Evolutionary conservation across 2,888 invertebrate species (phyloP), one percentile per base, ranked within the genome.

Genomic region (Meandrusa payeni): DNA sequence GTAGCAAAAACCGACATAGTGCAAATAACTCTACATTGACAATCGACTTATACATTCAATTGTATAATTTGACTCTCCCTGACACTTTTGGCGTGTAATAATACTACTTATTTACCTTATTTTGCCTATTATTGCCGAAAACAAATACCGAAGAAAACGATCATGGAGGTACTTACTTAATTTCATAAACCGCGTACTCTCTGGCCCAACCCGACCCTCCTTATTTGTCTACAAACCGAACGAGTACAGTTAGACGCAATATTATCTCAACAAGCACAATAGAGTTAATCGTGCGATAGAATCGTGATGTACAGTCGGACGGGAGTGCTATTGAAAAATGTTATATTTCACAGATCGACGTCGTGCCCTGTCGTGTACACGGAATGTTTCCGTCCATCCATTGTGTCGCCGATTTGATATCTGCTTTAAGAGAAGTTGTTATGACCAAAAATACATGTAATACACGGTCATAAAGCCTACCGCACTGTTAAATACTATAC

Each of bases 221-320:
- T 80, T 83, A 80, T 82, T 83, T 80, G 83, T 82, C 82, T 76
- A 71, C 69, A 51, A 36, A 56, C 60, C 69, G 63, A 75, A 79
- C 69, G 66, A 48, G 72, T 85, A 83, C 83, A 82, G 85, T 83
- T 85, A 83, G 61, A 61, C 63, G 64, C 73, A 80, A 77, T 78
- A 82, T 78, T 71, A 80, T 77, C 76, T 72, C 57, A 42, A 41
- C 51, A 40, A 55, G 54, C 57, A 78, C 78, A 82, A 81, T 77
- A 70, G 73, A 62, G 69, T 71, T 78, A 76, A 80, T 82, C 83
- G 83, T 82, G 83, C 74, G 62, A 70, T 74, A 60, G 62, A 68
- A 71, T 83, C 83, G 82, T 85, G 83, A 76, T 54, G 65, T 65
- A 67, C 68, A 63, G 47, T 61, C 62, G 51, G 48, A 53, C 55